Evolutionary conservation across 2,113 vertebrate genomes (phyloP), one percentile per base, ranked within the genome.

Genomic region (Lepus europaeus): DNA sequence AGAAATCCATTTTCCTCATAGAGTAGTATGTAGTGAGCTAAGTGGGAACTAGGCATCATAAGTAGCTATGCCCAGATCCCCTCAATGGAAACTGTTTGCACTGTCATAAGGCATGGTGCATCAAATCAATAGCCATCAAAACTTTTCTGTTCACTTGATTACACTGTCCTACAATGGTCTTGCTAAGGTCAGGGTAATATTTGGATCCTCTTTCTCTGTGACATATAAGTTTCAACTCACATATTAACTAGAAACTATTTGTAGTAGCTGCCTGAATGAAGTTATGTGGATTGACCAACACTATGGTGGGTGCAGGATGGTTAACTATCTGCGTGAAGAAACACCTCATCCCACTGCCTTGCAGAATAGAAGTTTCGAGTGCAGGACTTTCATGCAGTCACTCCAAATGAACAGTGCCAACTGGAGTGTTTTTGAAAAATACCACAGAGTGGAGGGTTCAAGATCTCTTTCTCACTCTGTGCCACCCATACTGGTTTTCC

Each of bases 1-100:
- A 69, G n/a, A 95, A 91, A 91, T 53, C 11, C 39, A 7, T 6
- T 72, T 49, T 89, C 31, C 49, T 77, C 33, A 20, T 81, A 22
- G 61, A 64, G 87, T n/a, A 49, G 84, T 31, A 90, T 51, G 45
- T 68, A 86, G 72, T 96, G 63, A 77, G 17, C 29, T 86, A 90
- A 86, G 45, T 70, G 70, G 33, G 49, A 68, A 91, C 69, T 51
- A 61, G 23, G 23, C n/a, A 11, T 81, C 12, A 2, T 20, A 31
- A 87, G 16, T 9, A 84, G 39, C 49, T 70, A 85, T 63, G 87
- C 27, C 36, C 22, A 51, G 29, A 9, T 90, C 63, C 74, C 63
- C 78, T 94, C 70, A 16, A 23, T 69, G 88, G 69, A 51, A 45
- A 33, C 51, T 78, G 9, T 31, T 61, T 56, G 9, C 19, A 59